Evolutionary conservation across 2,797 vertebrate genomes (phyloP).

Genomic region (Myotis myotis): DNA sequence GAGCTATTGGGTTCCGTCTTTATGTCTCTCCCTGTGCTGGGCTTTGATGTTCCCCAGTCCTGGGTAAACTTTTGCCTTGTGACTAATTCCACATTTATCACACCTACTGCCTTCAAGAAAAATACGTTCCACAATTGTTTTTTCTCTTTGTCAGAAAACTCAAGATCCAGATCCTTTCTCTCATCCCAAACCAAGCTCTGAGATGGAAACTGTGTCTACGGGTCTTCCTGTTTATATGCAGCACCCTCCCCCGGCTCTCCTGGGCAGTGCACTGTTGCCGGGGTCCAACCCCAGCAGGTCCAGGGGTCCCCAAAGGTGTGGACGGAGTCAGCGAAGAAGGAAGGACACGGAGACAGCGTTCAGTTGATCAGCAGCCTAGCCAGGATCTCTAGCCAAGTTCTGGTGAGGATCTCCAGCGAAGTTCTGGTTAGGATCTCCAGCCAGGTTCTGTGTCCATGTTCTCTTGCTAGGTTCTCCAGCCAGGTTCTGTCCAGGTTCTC

Average conservation of each 20-base stretch:
- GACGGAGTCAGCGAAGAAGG: too few relatives aligned
- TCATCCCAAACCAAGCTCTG: not conserved
- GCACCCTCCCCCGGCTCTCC: not conserved
- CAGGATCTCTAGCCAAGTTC: too few relatives aligned
- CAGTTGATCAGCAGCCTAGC: too few relatives aligned
- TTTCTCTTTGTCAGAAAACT: not conserved
- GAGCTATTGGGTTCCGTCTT: not conserved
- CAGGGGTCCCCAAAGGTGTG: too few relatives aligned
- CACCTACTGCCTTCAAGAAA: not conserved
- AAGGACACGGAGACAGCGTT: too few relatives aligned
- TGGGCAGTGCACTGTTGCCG: not conserved
- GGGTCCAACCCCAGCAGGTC: too few relatives aligned
- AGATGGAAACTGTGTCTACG: constrained; percentile 2
- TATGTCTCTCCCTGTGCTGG: not conserved
- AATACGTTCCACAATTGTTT: constrained; percentile 7
- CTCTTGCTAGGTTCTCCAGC: too few relatives aligned
- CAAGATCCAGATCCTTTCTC: constrained; percentile 9
- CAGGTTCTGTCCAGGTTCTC: too few relatives aligned
- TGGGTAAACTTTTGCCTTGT: not conserved
- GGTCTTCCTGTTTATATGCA: not conserved
- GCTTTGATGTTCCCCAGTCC: not conserved
- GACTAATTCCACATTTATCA: constrained; percentile 29
- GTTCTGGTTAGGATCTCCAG: too few relatives aligned
- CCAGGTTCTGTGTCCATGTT: too few relatives aligned
- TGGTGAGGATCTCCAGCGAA: too few relatives aligned